phyloP scores from a whole-genome alignment of 2,888 invertebrate genomes.

The Spilosoma lubricipeda region DNA sequence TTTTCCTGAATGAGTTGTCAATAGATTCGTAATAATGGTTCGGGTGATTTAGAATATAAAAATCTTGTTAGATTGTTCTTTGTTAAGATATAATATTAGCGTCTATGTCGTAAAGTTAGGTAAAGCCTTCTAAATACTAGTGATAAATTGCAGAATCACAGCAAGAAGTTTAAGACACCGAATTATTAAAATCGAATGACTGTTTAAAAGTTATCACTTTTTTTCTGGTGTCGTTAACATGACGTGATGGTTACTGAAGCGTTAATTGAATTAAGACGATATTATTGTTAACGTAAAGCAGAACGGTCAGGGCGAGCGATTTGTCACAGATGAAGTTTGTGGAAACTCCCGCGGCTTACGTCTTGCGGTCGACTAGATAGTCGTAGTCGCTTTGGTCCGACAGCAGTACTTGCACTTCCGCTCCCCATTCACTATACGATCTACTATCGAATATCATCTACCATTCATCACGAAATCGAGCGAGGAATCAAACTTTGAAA shows the following conservation, averaged over 20 bases:
- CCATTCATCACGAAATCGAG: constrained; percentile 82
- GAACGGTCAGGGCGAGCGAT: constrained; percentile 73
- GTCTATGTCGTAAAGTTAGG: neutral
- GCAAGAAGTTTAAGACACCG: constrained; percentile 35
- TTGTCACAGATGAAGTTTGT: constrained; percentile 75
- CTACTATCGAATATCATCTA: constrained; percentile 73
- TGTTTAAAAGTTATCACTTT: constrained; percentile 47
- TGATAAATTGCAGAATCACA: constrained; percentile 11
- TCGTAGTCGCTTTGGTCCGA: constrained; percentile 21
- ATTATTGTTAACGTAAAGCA: constrained; percentile 72
- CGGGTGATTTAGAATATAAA: no score
- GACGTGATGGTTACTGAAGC: constrained; percentile 67
- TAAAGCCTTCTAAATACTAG: neutral
- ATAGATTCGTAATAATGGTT: no score
- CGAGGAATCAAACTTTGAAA: constrained; percentile 73
- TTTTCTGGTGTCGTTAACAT: constrained; percentile 61
- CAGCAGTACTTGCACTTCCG: constrained; percentile 70
- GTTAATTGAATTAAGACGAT: constrained; percentile 81
- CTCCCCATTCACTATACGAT: constrained; percentile 79
- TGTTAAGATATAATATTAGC: neutral
- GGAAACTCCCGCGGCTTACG: constrained; percentile 58
- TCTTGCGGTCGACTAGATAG: constrained; percentile 22
- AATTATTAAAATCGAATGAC: constrained; percentile 42
- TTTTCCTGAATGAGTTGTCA: no score
- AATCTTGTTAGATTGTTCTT: no score